Conservation (phyloP, 2,113 vertebrate genomes). For the Cyphomyrus plagiostoma region DNA sequence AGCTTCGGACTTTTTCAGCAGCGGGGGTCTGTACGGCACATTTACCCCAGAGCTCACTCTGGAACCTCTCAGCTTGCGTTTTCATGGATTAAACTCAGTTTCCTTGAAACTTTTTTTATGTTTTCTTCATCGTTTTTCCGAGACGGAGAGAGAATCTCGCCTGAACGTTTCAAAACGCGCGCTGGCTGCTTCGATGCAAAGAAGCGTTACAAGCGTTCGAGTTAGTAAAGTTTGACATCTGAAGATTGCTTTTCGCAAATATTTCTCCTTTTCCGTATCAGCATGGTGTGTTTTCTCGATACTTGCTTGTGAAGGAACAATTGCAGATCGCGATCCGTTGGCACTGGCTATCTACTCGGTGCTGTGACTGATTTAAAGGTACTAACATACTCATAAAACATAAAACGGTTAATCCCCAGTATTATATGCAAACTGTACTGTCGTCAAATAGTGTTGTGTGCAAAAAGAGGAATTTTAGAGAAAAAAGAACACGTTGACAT, state of each 20-base stretch:
- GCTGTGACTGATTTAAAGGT: conserved; percentile 4
- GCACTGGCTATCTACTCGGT: neutral
- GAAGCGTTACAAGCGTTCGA: neutral
- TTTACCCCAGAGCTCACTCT: conserved; percentile 47
- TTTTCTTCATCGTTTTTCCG: neutral
- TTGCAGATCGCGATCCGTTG: neutral
- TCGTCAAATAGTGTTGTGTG: neutral
- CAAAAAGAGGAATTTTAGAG: neutral
- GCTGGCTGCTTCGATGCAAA: neutral
- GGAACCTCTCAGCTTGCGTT: conserved; percentile 19
- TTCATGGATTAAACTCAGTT: conserved; percentile 27
- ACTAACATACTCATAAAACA: neutral
- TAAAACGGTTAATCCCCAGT: neutral
- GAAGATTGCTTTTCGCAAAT: neutral
- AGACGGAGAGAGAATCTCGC: conserved; percentile 6
- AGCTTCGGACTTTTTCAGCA: conserved; percentile 58
- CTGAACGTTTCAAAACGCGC: conserved; percentile 16
- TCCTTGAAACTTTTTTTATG: neutral
- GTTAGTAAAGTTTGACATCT: neutral
- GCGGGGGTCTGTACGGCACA: conserved; percentile 57
- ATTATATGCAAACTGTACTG: neutral
- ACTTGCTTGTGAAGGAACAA: conserved; percentile 15
- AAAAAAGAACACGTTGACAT: neutral
- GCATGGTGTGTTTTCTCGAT: neutral
- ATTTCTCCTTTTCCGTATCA: neutral